Conservation (phyloP, 2,113 vertebrate species). For the Mus spicilegus region DNA sequence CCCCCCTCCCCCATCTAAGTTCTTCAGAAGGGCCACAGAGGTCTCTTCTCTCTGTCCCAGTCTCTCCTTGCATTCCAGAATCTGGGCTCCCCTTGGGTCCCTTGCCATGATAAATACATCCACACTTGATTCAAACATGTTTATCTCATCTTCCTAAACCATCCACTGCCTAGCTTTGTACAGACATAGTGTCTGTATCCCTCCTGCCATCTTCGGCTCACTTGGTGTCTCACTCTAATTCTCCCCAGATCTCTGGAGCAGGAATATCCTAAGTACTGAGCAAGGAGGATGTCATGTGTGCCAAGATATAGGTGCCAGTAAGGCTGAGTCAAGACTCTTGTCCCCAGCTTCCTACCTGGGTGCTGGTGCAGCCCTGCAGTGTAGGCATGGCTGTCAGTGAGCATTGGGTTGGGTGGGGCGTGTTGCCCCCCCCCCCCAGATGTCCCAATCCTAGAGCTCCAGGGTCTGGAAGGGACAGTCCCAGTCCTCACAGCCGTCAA, state of each 20-base stretch:
- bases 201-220: rapidly evolving
- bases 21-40: neutral
- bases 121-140: rapidly evolving
- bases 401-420: rapidly evolving
- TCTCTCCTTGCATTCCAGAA: too few relatives aligned
- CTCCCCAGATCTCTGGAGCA: rapidly evolving
- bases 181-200: rapidly evolving
- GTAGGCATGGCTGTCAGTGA: rapidly evolving
- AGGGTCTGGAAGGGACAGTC: neutral
- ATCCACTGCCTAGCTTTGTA: rapidly evolving
- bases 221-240: neutral
- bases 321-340: too few relatives aligned
- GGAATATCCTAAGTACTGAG: rapidly evolving
- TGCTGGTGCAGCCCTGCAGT: rapidly evolving
- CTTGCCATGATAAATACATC: too few relatives aligned
- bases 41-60: neutral
- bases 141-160: neutral
- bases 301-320: too few relatives aligned
- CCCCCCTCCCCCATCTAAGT: neutral
- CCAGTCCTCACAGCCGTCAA: rapidly evolving
- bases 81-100: neutral
- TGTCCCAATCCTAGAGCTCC: neutral
- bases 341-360: rapidly evolving
- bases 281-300: rapidly evolving
- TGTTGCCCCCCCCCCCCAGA: rapidly evolving